phyloP scores from a whole-genome alignment of 1,140 invertebrate genomes.

The Halictus rubicundus region DNA sequence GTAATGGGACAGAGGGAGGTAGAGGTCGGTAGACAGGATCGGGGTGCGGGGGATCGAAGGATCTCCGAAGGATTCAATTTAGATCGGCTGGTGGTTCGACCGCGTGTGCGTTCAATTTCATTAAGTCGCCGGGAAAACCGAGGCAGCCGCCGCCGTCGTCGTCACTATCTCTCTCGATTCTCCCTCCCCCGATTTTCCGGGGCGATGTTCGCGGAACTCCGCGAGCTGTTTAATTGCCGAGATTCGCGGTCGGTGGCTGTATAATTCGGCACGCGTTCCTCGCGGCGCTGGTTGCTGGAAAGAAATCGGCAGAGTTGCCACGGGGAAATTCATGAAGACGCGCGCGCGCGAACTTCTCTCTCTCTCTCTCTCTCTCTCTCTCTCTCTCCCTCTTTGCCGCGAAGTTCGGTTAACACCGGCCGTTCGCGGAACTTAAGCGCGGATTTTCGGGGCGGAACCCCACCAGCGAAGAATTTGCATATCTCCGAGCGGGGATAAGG shows the following conservation, averaged over 20 bases:
- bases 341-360: constrained; percentile 23
- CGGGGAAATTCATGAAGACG: constrained; percentile 51
- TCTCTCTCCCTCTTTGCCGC: no score
- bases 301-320: constrained; percentile 1
- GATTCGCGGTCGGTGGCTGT: neutral
- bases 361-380: no score
- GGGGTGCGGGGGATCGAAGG: no score
- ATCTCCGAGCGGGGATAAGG: constrained; percentile 52
- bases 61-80: no score
- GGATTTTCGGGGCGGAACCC: constrained; percentile 52
- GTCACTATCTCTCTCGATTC: no score
- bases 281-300: neutral
- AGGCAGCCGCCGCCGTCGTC: no score
- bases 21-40: no score
- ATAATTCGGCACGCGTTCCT: constrained; percentile 6
- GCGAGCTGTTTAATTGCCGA: neutral
- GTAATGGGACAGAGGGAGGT: no score
- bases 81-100: no score
- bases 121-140: no score
- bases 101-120: no score
- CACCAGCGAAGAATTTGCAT: constrained; percentile 58
- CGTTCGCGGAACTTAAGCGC: constrained; percentile 36
- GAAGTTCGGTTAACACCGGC: constrained; percentile 46
- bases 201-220: neutral
- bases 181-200: no score